Evolutionary conservation across 2,888 invertebrate genomes (phyloP).

Genomic region (Charanyca ferruginea): DNA sequence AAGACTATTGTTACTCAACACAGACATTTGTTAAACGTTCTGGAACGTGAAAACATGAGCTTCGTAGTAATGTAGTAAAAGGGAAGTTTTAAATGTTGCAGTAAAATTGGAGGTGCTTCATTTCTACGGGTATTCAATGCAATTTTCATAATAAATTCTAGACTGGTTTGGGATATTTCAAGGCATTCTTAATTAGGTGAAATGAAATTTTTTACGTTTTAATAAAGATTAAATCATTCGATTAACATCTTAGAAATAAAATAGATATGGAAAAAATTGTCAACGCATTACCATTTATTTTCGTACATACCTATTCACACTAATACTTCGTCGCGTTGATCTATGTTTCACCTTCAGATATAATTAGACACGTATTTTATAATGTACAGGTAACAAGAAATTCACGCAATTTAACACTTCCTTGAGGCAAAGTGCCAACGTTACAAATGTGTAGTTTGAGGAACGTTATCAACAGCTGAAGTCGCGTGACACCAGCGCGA

Average conservation of each 20-base stretch:
- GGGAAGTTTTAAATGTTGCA: constrained; percentile 27
- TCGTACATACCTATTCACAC: constrained; percentile 14
- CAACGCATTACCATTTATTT: constrained; percentile 23
- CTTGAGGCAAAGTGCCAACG: constrained; percentile 57
- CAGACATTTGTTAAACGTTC: constrained; percentile 68
- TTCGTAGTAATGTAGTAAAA: constrained; percentile 25
- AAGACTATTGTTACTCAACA: constrained; percentile 63
- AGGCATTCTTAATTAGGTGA: too few species aligned
- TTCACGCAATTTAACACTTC: constrained; percentile 55
- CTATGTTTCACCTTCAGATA: constrained; percentile 51
- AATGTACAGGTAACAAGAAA: constrained; percentile 52
- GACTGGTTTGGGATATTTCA: not conserved
- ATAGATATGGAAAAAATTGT: not conserved
- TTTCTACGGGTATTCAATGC: not conserved
- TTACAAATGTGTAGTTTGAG: constrained; percentile 30
- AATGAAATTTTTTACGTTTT: too few species aligned
- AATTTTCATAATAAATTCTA: constrained; percentile 9
- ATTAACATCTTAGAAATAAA: not conserved
- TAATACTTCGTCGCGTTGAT: constrained; percentile 12
- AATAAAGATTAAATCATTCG: too few species aligned
- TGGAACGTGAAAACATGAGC: constrained; percentile 46
- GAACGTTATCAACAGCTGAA: constrained; percentile 8
- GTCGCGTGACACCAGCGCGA: too few species aligned
- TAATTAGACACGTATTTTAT: constrained; percentile 49
- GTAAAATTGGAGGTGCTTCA: constrained; percentile 8